Evolutionary conservation across 2,797 vertebrate species (phyloP).

Genomic region (Lophius americanus): DNA sequence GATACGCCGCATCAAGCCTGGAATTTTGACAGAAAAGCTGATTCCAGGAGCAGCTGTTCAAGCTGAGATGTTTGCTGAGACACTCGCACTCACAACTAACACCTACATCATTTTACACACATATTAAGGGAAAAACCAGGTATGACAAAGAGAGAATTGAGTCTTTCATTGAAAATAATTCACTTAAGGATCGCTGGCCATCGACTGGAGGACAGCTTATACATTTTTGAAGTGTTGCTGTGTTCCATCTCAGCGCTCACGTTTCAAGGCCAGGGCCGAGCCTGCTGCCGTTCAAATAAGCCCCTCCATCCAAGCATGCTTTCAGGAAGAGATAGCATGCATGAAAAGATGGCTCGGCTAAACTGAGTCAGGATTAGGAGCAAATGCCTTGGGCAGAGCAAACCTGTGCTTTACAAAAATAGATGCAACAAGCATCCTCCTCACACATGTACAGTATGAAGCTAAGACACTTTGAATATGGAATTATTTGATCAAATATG

Average conservation of each 20-base stretch:
- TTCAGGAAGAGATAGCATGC: slow-evolving; percentile 44
- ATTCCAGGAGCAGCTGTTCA: slow-evolving; percentile 16
- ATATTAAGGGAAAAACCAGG: neutral
- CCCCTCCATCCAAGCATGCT: slow-evolving; percentile 48
- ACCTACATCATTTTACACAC: neutral
- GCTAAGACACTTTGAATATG: no score
- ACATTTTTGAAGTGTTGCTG: slow-evolving; percentile 9
- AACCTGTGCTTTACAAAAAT: slow-evolving; percentile 45
- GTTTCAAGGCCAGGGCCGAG: slow-evolving; percentile 44
- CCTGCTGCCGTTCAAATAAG: slow-evolving; percentile 57
- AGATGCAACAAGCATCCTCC: slow-evolving; percentile 14
- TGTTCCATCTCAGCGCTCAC: slow-evolving; percentile 16
- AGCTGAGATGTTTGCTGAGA: neutral
- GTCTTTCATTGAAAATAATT: slow-evolving; percentile 8
- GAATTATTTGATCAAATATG: neutral
- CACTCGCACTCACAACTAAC: slow-evolving; percentile 17
- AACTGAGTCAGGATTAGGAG: slow-evolving; percentile 57
- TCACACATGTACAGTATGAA: neutral
- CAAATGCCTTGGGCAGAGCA: slow-evolving; percentile 48
- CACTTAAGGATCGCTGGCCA: slow-evolving; percentile 19
- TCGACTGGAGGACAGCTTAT: slow-evolving; percentile 32
- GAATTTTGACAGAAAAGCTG: slow-evolving; percentile 18
- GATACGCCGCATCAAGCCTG: slow-evolving; percentile 11
- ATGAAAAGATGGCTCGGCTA: slow-evolving; percentile 53
- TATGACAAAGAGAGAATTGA: slow-evolving; percentile 1